These are phyloP conservation scores for Phymorhynchus buccinoides DNA, from an alignment of 1,140 invertebrate genomes.

Conservation along the genomic window DNA sequence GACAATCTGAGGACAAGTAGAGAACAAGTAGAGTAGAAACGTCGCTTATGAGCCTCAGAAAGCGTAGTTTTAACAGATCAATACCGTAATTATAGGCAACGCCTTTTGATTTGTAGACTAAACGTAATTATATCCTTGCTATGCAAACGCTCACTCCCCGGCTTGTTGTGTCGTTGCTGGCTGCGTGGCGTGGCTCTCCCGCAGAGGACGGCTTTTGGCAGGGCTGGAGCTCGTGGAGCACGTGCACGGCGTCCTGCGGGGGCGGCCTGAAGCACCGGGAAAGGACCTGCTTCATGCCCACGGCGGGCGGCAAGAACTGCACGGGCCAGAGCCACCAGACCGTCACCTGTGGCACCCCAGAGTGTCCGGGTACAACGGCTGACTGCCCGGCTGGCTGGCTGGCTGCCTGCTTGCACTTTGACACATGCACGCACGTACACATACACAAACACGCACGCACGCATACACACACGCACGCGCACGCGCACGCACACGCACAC, in stretches of 20 bases:
- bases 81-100: too few relatives aligned
- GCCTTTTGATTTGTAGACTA: too few relatives aligned
- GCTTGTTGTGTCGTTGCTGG: not conserved
- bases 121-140: too few relatives aligned
- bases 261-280: conserved; percentile 82
- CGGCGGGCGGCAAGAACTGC: conserved; percentile 58
- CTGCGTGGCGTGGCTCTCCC: not conserved
- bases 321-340: conserved; percentile 48
- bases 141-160: too few relatives aligned
- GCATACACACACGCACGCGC: too few relatives aligned
- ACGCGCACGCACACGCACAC: too few relatives aligned
- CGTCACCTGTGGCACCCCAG: conserved; percentile 48
- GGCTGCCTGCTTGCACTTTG: not conserved
- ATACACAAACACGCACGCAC: too few relatives aligned
- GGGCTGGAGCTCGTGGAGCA: conserved; percentile 83
- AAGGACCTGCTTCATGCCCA: conserved; percentile 53
- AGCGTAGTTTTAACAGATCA: too few relatives aligned
- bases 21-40: too few relatives aligned
- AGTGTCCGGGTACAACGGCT: conserved; percentile 45
- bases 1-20: too few relatives aligned
- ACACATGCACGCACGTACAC: not conserved
- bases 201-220: conserved; percentile 66
- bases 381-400: not conserved
- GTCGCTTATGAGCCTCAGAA: too few relatives aligned
- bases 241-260: conserved; percentile 91